Percentiles rank a stretch among this genome's conserved stretches.
These are phyloP conservation scores for Dolichopus griseipennis DNA, from an alignment of 2,888 invertebrate species.

Conservation along the genomic window DNA sequence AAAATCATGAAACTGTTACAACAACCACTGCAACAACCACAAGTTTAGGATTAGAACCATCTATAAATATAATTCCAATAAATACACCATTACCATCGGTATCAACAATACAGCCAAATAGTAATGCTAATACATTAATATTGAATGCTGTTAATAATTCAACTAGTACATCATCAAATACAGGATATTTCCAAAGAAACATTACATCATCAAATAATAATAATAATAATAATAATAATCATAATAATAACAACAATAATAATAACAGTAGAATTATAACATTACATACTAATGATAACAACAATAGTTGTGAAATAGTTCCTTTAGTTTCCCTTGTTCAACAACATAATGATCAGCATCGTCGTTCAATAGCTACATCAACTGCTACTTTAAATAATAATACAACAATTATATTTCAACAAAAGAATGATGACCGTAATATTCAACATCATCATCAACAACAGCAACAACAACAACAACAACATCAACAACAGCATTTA, in stretches of 20 bases:
- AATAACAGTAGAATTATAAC: slow-evolving; percentile 10
- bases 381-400: background rate
- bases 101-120: background rate
- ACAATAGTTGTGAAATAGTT: slow-evolving; percentile 17
- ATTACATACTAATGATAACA: background rate
- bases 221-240: background rate
- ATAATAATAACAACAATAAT: slow-evolving; percentile 11
- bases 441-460: background rate
- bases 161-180: background rate
- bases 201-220: no score
- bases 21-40: slow-evolving; percentile 1
- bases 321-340: slow-evolving; percentile 16
- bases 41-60: background rate
- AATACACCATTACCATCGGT: slow-evolving; percentile 4
- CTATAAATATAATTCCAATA: background rate
- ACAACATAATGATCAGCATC: slow-evolving; percentile 9
- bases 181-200: background rate
- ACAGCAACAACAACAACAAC: background rate
- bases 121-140: background rate
- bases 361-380: background rate
- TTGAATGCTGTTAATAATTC: background rate
- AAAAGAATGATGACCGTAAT: background rate
- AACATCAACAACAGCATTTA: background rate
- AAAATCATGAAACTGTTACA: slow-evolving; percentile 10
- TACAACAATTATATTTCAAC: slow-evolving; percentile 2